Percentiles rank a stretch among this genome's conserved stretches.
Evolutionary conservation across 2,797 vertebrate genomes (phyloP).

Genomic region (Toxotes lorentzi): DNA sequence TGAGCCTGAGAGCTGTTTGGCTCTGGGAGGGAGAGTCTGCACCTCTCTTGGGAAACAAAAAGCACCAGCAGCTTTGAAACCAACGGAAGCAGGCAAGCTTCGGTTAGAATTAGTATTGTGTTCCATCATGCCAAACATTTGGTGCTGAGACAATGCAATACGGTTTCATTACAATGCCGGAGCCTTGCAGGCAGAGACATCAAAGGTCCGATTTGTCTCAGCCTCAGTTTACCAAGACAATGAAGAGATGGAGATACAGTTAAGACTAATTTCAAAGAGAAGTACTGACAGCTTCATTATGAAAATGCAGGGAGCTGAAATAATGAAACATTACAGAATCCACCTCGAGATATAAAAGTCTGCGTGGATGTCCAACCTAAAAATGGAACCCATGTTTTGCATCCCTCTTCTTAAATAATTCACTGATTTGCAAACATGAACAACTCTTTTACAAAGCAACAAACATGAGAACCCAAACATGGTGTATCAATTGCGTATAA

Average conservation of each 20-base stretch:
- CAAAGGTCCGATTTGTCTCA: conserved; percentile 62
- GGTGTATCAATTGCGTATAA: background rate
- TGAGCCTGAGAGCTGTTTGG: conserved; percentile 73
- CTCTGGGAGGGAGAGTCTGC: conserved; percentile 49
- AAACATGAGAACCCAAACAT: conserved; percentile 8
- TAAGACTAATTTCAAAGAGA: conserved; percentile 62
- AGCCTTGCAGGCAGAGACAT: conserved; percentile 71
- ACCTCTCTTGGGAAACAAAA: conserved; percentile 56
- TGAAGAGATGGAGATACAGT: conserved; percentile 41
- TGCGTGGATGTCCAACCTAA: conserved; percentile 13
- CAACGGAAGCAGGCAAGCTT: conserved; percentile 51
- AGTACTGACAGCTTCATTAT: conserved; percentile 48
- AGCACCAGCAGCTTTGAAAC: conserved; percentile 56
- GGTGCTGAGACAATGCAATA: conserved; percentile 65
- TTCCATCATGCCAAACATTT: conserved; percentile 59
- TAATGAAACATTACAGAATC: conserved; percentile 31
- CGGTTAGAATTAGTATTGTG: conserved; percentile 61
- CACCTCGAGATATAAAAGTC: conserved; percentile 31
- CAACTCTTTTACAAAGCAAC: background rate
- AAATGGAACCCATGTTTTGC: conserved; percentile 18
- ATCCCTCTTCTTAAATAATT: conserved; percentile 16
- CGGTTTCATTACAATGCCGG: conserved; percentile 60
- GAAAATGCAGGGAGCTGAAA: conserved; percentile 36
- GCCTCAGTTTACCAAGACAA: conserved; percentile 51
- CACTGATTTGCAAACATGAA: conserved; percentile 24